Base-by-base conservation (phyloP, 2,888 invertebrate species). In the Tenthredo distinguenda region DNA sequence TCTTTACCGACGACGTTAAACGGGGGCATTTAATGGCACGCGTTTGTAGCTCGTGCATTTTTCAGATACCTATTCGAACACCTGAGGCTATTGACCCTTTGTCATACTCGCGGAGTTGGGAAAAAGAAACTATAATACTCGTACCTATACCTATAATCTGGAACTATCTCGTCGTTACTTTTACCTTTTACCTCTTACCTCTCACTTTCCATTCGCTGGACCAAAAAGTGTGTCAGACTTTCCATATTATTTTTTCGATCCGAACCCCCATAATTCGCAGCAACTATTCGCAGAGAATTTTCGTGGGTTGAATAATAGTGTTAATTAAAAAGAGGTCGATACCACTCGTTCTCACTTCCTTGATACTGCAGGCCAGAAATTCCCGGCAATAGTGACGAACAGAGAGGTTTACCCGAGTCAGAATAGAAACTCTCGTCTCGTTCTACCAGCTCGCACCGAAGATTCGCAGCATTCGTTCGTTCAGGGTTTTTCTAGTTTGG, bases 201-300 rank as follows among this genome's bases (percentile, higher is more conserved):
- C 15, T 76, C n/a, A 50, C 77, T 77, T 50, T 77, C 77, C 77
- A 55, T 77, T 55, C 77, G 40, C 43, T 74, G 15, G 72, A 5
- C 15, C 43, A 74, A 74, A 74, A 74, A 74, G 37, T 74, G 21
- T 74, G 72, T 43, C 72, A 43, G 43, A 74, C 72, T 77, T 77
- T 77, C 55, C 55, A 47, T 34, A 21, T 47, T 43, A 40, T 74
- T 72, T 21, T 68, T 40, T 40, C 37, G 37, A 18, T 71, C 1
- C 7, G 7, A n/a, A 40, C 7, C 72, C 40, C 40, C 34, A 12
- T n/a, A n/a, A n/a, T 9, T 18, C n/a, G 9, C 7, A 10, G 40
- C 6, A 6, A 55, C 7, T 55, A n/a, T 55, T n/a, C 2, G 6
- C 6, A 55, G 55, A 6, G 7, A 21, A 21, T 26, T 62, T 62